phyloP scores from a whole-genome alignment of 2,888 invertebrate genomes.

The Pristionchus entomophagus region DNA sequence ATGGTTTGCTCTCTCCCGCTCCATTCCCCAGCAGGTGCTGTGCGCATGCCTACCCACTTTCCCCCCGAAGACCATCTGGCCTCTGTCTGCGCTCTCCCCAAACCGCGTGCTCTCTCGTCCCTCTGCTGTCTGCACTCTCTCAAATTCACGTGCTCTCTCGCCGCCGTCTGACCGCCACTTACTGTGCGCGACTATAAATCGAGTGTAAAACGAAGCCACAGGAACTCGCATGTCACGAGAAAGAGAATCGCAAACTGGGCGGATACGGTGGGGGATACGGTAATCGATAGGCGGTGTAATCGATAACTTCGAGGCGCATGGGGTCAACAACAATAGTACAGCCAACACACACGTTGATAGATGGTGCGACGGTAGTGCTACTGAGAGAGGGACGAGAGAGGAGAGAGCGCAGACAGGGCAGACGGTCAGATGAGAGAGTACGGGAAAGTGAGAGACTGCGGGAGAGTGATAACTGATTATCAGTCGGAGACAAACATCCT shows the following conservation, averaged over 20 bases:
- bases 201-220: background rate
- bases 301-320: background rate
- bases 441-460: background rate
- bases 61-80: background rate
- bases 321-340: slow-evolving; percentile 30
- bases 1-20: no score
- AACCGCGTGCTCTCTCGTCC: background rate
- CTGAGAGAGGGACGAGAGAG: background rate
- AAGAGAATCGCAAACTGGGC: background rate
- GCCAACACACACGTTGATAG: background rate
- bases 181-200: background rate
- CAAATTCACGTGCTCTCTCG: background rate
- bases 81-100: background rate
- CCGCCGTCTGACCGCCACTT: background rate
- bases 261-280: background rate
- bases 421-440: background rate
- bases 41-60: slow-evolving; percentile 30
- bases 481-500: slow-evolving; percentile 37
- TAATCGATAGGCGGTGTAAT: background rate
- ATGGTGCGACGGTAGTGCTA: slow-evolving; percentile 26
- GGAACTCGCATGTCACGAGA: background rate
- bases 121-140: background rate
- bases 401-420: background rate
- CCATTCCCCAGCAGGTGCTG: slow-evolving; percentile 34
- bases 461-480: slow-evolving; percentile 26